Conservation (phyloP, 2,113 vertebrate species). For the Otocyon megalotis region DNA sequence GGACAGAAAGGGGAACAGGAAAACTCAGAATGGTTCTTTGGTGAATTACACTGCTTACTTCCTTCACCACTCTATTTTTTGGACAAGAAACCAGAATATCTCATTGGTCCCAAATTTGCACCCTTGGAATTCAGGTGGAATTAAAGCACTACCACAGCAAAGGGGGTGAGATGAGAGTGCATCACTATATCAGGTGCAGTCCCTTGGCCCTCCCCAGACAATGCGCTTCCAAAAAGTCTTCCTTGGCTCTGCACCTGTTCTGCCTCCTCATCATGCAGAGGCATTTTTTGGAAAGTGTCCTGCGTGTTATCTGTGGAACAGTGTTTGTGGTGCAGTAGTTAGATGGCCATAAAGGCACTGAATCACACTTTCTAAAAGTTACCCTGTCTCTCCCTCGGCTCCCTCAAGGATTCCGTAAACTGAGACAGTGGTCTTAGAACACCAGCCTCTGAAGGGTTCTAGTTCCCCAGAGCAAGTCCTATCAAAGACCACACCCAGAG, state of each 20-base stretch:
- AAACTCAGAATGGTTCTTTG: not conserved
- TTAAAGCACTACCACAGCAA: not conserved
- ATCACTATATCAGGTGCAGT: not conserved
- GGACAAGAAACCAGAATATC: constrained; percentile 41
- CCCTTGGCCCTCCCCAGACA: not conserved
- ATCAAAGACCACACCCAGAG: constrained; percentile 8
- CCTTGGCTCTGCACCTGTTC: not conserved
- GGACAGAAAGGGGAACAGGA: not conserved
- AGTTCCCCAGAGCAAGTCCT: not conserved
- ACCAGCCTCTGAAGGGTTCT: not conserved
- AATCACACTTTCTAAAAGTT: not conserved
- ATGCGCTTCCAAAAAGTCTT: not conserved
- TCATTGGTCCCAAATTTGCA: constrained; percentile 43
- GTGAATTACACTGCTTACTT: constrained; percentile 27
- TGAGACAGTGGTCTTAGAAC: constrained; percentile 5
- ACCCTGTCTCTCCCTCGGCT: not conserved
- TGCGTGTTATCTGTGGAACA: not conserved
- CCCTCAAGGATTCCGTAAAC: constrained; percentile 19
- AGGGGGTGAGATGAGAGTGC: not conserved
- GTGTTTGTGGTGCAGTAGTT: not conserved
- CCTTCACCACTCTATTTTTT: not conserved
- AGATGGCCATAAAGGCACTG: not conserved
- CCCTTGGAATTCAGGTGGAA: constrained; percentile 28
- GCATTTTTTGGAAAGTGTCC: not conserved
- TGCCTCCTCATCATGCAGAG: not conserved